Evolutionary conservation across 2,113 vertebrate genomes (phyloP).

Genomic region (Scopus umbretta): DNA sequence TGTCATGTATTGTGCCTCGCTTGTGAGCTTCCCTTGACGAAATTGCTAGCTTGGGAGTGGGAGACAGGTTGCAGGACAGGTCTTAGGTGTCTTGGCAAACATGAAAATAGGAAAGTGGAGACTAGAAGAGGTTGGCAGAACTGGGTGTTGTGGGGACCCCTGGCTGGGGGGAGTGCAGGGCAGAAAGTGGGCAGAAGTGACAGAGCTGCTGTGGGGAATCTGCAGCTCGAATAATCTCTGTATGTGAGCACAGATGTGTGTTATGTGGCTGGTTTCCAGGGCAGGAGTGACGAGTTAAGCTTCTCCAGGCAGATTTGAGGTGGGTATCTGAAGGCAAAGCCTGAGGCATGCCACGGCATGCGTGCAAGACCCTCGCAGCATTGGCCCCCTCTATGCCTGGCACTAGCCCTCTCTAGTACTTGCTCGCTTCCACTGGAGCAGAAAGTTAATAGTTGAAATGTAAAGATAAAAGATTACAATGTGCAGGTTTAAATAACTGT

Average conservation of each 20-base stretch:
- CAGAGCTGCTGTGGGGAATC: neutral
- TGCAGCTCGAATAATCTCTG: neutral
- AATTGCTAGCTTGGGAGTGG: neutral
- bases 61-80: neutral
- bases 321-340: neutral
- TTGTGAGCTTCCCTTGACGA: neutral
- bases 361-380: neutral
- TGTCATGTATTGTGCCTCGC: neutral
- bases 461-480: neutral
- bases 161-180: too few relatives aligned
- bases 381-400: rapidly evolving
- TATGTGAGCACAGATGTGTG: neutral
- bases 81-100: neutral
- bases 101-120: neutral
- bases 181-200: rapidly evolving
- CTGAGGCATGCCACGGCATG: rapidly evolving
- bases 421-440: neutral
- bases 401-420: neutral
- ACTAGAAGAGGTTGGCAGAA: neutral
- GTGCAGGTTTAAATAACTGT: neutral
- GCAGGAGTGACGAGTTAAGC: neutral
- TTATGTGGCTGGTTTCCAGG: neutral
- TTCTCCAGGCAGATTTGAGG: neutral
- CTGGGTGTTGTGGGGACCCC: too few relatives aligned
- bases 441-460: neutral